Evolutionary conservation across 1,140 invertebrate species (phyloP).

Genomic region (Psix sp.): DNA sequence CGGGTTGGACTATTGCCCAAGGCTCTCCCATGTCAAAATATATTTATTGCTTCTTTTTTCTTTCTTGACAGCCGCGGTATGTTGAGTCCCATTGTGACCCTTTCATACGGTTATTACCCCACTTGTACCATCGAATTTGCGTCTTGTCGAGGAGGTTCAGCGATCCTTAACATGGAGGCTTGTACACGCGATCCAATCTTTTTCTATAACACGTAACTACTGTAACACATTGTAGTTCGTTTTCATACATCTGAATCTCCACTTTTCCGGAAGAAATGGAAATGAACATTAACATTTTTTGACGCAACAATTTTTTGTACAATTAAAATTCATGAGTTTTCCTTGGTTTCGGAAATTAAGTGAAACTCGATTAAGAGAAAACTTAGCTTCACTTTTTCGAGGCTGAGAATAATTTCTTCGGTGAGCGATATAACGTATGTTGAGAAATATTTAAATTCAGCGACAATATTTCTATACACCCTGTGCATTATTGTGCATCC

Average conservation of each 20-base stretch:
- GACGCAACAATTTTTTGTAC: no score
- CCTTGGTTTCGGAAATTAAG: no score
- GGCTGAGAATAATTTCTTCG: no score
- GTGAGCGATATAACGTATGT: no score
- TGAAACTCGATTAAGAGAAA: no score
- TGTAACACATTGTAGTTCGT: no score
- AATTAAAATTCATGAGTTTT: no score
- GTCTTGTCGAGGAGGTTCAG: slow-evolving; percentile 51
- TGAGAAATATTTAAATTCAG: no score
- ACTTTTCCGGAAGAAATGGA: no score
- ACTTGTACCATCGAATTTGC: slow-evolving; percentile 67
- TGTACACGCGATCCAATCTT: slow-evolving; percentile 21
- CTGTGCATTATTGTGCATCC: slow-evolving; percentile 37
- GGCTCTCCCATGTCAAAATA: slow-evolving; percentile 77
- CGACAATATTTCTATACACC: slow-evolving; percentile 24
- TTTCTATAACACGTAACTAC: slow-evolving; percentile 9
- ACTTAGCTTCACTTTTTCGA: no score
- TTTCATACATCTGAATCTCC: no score
- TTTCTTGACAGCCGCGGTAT: slow-evolving; percentile 66
- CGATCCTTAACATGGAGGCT: slow-evolving; percentile 52
- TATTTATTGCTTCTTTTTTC: slow-evolving; percentile 74
- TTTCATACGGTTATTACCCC: slow-evolving; percentile 75
- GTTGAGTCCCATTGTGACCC: slow-evolving; percentile 71
- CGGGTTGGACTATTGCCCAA: slow-evolving; percentile 51
- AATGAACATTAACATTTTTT: no score